These are phyloP conservation scores for Equus przewalskii DNA, from an alignment of 2,113 vertebrate genomes.

Conservation along the genomic window DNA sequence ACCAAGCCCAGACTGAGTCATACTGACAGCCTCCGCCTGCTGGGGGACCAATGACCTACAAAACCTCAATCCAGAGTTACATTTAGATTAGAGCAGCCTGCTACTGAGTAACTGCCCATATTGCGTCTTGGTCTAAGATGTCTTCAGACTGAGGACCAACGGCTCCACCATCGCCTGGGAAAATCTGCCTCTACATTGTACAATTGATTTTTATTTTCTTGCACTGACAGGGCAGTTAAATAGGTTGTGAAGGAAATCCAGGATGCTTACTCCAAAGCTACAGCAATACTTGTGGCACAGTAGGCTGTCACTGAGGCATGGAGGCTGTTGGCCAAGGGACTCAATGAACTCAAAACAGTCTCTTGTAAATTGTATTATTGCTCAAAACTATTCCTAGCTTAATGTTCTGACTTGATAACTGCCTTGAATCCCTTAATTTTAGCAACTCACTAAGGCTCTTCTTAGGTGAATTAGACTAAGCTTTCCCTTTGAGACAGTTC, in stretches of 20 bases:
- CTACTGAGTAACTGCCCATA: background rate
- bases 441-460: background rate
- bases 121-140: background rate
- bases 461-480: too few relatives aligned
- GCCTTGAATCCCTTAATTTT: background rate
- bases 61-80: background rate
- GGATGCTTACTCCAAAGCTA: background rate
- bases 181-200: background rate
- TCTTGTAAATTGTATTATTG: background rate
- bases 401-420: background rate
- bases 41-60: background rate
- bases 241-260: background rate
- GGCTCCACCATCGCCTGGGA: background rate
- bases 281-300: fast-evolving
- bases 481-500: background rate
- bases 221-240: background rate
- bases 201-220: background rate
- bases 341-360: background rate
- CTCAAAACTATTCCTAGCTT: background rate
- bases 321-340: background rate
- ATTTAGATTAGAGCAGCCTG: background rate
- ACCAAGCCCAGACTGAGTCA: too few relatives aligned
- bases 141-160: background rate
- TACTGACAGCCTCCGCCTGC: background rate
- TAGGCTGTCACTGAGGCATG: background rate